Evolutionary conservation across 2,797 vertebrate species (phyloP).

Genomic region (Adelosebastes latens): DNA sequence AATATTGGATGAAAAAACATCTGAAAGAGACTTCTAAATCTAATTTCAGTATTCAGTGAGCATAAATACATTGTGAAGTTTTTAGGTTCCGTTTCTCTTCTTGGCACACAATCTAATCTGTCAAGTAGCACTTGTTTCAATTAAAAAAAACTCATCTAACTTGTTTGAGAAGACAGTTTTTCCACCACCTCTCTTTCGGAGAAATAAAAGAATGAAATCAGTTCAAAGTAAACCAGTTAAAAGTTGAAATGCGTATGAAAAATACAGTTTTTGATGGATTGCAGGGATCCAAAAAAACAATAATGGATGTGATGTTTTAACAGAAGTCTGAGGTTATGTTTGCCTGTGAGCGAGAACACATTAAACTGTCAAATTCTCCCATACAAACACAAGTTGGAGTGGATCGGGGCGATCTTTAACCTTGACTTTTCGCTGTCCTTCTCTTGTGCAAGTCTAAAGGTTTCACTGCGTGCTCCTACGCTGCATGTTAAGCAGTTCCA

Average conservation of each 20-base stretch:
- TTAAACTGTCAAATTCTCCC: neutral
- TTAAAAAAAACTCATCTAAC: neutral
- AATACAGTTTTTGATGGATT: neutral
- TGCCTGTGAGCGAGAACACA: slow-evolving; percentile 13
- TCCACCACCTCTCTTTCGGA: neutral
- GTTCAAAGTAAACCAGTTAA: neutral
- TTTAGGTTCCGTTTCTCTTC: neutral
- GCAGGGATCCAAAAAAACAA: neutral
- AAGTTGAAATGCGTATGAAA: neutral
- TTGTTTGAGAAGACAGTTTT: neutral
- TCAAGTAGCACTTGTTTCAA: neutral
- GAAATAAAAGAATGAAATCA: neutral
- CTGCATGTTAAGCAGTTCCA: slow-evolving; percentile 38
- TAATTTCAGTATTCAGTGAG: slow-evolving; percentile 20
- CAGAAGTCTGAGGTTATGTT: neutral
- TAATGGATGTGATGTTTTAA: neutral
- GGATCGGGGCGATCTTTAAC: neutral
- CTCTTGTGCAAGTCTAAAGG: slow-evolving; percentile 11
- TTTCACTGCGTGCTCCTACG: neutral
- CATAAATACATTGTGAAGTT: slow-evolving; percentile 2
- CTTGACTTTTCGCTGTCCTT: slow-evolving; percentile 47
- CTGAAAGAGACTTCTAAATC: neutral
- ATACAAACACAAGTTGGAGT: neutral
- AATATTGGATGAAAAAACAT: neutral
- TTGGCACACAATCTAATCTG: neutral